Percentiles rank a stretch among this genome's conserved stretches.
Conservation (phyloP, 2,888 invertebrate species). For the Cinara cedri region DNA sequence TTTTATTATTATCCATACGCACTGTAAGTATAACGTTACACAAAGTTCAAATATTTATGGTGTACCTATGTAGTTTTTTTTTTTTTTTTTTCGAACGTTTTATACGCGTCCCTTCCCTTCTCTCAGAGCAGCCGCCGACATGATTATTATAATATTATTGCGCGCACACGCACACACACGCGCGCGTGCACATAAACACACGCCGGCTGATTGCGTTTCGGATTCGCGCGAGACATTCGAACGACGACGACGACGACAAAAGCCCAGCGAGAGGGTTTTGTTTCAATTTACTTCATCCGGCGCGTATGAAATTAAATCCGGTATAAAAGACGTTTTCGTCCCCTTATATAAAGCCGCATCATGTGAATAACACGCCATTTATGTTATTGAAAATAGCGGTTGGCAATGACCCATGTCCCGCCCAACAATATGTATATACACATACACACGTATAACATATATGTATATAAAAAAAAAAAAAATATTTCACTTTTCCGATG, state of each 20-base stretch:
- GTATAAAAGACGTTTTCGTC: constrained; percentile 37
- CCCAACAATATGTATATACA: not conserved
- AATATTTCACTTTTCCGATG: constrained; percentile 49
- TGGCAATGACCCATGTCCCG: constrained; percentile 54
- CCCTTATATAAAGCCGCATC: not conserved
- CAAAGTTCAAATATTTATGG: too few species aligned
- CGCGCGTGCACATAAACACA: too few species aligned
- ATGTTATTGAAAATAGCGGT: constrained; percentile 51
- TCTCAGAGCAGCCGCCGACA: constrained; percentile 3
- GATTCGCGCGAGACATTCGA: constrained; percentile 19
- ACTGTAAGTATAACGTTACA: too few species aligned
- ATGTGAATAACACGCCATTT: constrained; percentile 32
- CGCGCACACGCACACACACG: too few species aligned
- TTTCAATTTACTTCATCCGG: constrained; percentile 50
- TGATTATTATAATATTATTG: constrained; percentile 3
- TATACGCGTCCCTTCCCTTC: too few species aligned
- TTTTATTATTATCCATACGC: too few species aligned
- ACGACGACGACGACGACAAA: constrained; percentile 23
- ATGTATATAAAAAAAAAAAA: constrained; percentile 9
- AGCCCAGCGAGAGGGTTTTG: constrained; percentile 16
- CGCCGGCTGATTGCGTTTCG: constrained; percentile 26
- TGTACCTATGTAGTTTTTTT: too few species aligned
- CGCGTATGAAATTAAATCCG: constrained; percentile 48
- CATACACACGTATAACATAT: too few species aligned
- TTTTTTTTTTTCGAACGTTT: too few species aligned